Conservation (phyloP, 2,113 vertebrate genomes). For the Pygoscelis adeliae region DNA sequence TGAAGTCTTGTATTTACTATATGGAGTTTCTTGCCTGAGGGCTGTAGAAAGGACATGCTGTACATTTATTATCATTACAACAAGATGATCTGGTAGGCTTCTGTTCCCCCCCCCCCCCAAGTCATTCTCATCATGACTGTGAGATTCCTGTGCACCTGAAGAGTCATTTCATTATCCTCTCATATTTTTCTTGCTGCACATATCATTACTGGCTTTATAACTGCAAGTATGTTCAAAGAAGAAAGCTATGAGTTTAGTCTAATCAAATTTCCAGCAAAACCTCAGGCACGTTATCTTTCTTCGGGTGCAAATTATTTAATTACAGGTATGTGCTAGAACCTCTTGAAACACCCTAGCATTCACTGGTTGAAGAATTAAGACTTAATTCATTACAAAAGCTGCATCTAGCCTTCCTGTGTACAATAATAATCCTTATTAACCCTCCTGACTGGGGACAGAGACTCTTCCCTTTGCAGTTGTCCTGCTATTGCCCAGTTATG, state of each 20-base stretch:
- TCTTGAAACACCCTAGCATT: neutral
- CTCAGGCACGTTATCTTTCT: neutral
- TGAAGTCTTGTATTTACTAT: neutral
- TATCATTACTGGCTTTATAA: neutral
- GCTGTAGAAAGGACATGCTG: neutral
- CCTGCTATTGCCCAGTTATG: fast-evolving
- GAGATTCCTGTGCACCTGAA: neutral
- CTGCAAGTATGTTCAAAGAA: neutral
- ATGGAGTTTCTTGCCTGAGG: neutral
- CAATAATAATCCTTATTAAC: neutral
- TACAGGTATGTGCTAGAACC: neutral
- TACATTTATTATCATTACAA: neutral
- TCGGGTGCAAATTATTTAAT: neutral
- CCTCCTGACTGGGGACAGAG: neutral
- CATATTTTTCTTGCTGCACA: neutral
- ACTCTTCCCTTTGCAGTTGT: neutral
- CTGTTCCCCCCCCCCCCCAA: neutral
- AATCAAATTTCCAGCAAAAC: neutral
- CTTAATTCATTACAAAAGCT: neutral
- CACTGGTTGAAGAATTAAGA: neutral
- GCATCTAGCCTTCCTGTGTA: neutral
- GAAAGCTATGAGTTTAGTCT: neutral
- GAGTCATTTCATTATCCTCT: neutral
- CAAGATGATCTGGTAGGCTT: neutral
- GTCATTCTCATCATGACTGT: neutral